Conservation (phyloP, 2,888 invertebrate species). For the Brachypalpus laphriformis region DNA sequence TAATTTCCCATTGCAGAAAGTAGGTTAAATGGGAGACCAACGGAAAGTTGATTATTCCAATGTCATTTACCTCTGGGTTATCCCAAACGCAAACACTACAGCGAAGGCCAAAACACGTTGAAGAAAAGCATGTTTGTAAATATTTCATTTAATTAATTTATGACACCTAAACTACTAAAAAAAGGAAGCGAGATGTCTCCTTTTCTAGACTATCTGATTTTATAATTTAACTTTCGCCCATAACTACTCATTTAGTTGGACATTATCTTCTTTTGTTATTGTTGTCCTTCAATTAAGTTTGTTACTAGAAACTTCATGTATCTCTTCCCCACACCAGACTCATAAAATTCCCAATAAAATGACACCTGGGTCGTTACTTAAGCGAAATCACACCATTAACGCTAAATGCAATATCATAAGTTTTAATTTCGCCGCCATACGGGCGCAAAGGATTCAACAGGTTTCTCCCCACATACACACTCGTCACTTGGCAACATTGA, state of each 20-base stretch:
- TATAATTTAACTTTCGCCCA: slow-evolving; percentile 23
- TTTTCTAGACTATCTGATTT: slow-evolving; percentile 18
- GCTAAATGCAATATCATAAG: slow-evolving; percentile 55
- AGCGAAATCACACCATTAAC: slow-evolving; percentile 51
- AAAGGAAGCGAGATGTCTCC: neutral
- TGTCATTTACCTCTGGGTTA: too few relatives aligned
- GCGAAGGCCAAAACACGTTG: too few relatives aligned
- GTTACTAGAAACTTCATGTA: slow-evolving; percentile 23
- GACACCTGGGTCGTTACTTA: slow-evolving; percentile 49
- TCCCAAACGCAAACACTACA: too few relatives aligned
- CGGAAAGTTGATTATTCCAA: too few relatives aligned
- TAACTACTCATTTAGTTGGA: slow-evolving; percentile 34
- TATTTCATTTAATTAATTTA: slow-evolving; percentile 12
- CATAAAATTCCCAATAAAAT: slow-evolving; percentile 52
- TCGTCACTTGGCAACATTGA: slow-evolving; percentile 18
- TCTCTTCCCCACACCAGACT: neutral
- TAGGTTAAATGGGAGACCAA: too few relatives aligned
- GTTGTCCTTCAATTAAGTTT: slow-evolving; percentile 41
- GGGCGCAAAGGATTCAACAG: slow-evolving; percentile 45
- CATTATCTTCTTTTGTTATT: slow-evolving; percentile 11
- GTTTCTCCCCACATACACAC: slow-evolving; percentile 7
- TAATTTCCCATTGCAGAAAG: too few relatives aligned
- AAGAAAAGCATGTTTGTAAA: slow-evolving; percentile 4
- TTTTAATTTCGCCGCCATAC: slow-evolving; percentile 51
- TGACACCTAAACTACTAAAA: neutral